Evolutionary conservation across 2,113 vertebrate genomes (phyloP).

Genomic region (Grantiella picta): DNA sequence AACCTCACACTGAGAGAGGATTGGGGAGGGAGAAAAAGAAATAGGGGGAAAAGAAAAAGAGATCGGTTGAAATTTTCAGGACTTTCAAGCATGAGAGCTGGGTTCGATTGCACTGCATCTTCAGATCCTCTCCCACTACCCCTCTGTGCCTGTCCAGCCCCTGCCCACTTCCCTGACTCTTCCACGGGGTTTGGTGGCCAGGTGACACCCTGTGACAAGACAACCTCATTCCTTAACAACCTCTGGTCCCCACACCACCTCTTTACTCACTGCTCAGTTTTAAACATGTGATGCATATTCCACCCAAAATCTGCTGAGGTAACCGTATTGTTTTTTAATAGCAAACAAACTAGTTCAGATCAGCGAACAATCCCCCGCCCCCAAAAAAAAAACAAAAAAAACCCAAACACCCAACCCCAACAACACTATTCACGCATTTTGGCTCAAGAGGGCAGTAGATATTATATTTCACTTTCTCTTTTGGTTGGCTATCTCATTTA

Average conservation of each 20-base stretch:
- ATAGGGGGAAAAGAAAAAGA: background rate
- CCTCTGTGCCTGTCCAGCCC: background rate
- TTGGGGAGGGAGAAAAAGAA: background rate
- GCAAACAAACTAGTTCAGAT: background rate
- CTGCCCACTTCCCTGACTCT: background rate
- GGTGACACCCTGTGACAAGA: background rate
- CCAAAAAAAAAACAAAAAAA: background rate
- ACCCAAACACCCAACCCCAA: background rate
- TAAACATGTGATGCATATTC: background rate
- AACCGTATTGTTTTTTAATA: background rate
- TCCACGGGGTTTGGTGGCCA: background rate
- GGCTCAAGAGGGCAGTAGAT: constrained; percentile 59
- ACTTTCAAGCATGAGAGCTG: constrained; percentile 16
- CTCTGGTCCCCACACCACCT: background rate
- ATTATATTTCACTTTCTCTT: constrained; percentile 33
- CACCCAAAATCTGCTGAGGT: constrained; percentile 39
- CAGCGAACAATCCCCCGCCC: background rate
- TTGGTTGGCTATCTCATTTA: constrained; percentile 2
- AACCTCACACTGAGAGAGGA: background rate
- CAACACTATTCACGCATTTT: background rate
- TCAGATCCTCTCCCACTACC: background rate
- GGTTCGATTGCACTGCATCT: constrained; percentile 19
- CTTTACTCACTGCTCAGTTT: constrained; percentile 2
- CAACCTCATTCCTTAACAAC: background rate
- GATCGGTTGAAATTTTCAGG: constrained; percentile 18